Evolutionary conservation across 2,888 invertebrate genomes (phyloP), one percentile per base, ranked within the genome.

Genomic region (Axea sp.): DNA sequence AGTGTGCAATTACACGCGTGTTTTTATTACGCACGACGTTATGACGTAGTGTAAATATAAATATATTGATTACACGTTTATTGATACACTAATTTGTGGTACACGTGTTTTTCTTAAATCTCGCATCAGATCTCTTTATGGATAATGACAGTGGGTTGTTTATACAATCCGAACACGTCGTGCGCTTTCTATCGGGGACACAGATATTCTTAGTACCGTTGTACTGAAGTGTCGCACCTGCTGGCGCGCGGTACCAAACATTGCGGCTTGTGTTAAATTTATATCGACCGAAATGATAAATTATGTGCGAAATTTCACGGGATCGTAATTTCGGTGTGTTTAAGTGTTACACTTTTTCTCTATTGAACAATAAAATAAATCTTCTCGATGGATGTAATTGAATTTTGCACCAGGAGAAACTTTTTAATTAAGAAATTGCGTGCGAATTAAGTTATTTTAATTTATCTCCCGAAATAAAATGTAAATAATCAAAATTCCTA

Each of bases 111-210:
- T 64, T 53, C 14, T 19, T 19, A n/a, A 51, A 53, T 26, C 35
- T 26, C 28, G n/a, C 8, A 17, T 8, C 47, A 45, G 24, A 26
- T 59, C 41, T 41, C 8, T 51, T 47, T 22, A 24, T 11, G 45
- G 31, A 24, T 43, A 57, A 57, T 39, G 33, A 57, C 45, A 30
- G 14, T 8, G 8, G 30, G 11, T 30, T 49, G 15, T 39, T 39
- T 49, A 49, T 39, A 49, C 60, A 49, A 62, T 60, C 47, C 22
- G 31, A 11, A 1, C n/a, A n/a, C 19, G 12, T 12, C 11, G 47
- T 2, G 5, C 31, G 31, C 43, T 51, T 51, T 62, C 62, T 62
- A 62, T 41, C 41, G 31, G 15, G 33, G 62, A 51, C 41, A 62
- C 49, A 11, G 30, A 26, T 62, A 31, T 31, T 12, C 24, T 19